phyloP scores from a whole-genome alignment of 2,888 invertebrate species.

The Pyrrhosoma nymphula region DNA sequence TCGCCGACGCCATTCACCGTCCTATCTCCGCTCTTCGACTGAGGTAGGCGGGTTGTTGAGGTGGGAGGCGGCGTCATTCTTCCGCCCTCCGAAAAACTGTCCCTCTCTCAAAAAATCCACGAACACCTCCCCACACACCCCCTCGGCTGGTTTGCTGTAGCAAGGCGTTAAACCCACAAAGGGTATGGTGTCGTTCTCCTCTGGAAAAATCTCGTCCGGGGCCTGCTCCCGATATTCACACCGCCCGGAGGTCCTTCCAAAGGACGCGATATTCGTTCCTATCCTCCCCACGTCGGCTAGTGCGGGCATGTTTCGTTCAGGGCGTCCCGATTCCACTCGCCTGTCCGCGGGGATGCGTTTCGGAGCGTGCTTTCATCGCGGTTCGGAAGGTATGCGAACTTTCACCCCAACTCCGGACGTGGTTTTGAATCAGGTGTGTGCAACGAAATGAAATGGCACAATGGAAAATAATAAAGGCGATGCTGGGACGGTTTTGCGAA shows the following conservation, averaged over 20 bases:
- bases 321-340: neutral
- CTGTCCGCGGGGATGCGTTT: neutral
- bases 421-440: too few relatives aligned
- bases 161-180: too few relatives aligned
- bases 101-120: neutral
- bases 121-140: too few relatives aligned
- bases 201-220: too few relatives aligned
- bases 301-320: neutral
- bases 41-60: neutral
- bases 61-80: neutral
- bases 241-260: neutral
- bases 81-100: neutral
- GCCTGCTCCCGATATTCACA: too few relatives aligned
- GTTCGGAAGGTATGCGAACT: too few relatives aligned
- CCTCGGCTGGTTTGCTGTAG: neutral
- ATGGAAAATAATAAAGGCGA: too few relatives aligned
- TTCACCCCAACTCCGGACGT: neutral
- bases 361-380: too few relatives aligned
- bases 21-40: constrained; percentile 25
- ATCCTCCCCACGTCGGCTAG: too few relatives aligned
- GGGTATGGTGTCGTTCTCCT: too few relatives aligned
- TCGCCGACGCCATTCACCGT: neutral
- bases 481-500: too few relatives aligned
- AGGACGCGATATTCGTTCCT: neutral
- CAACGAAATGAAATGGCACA: too few relatives aligned